These are phyloP conservation scores for Rhopalosiphum nymphaeae DNA, from an alignment of 2,888 invertebrate species.

Conservation along the genomic window DNA sequence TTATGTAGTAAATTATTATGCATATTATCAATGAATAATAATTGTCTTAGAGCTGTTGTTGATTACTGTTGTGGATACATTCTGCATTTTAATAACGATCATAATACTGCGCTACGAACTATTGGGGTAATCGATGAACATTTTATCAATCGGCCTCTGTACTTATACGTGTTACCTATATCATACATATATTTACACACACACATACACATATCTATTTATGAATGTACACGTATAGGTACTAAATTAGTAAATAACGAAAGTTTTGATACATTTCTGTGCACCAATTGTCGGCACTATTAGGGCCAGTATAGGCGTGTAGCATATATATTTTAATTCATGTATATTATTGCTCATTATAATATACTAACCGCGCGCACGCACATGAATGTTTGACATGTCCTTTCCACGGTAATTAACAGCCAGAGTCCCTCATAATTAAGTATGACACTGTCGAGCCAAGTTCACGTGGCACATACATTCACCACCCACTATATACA, in stretches of 20 bases:
- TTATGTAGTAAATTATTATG: background rate
- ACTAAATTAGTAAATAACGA: slow-evolving; percentile 3
- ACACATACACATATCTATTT: background rate
- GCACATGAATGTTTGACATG: slow-evolving; percentile 46
- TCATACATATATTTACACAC: background rate
- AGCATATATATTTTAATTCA: background rate
- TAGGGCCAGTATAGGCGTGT: background rate
- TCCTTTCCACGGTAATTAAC: slow-evolving; percentile 54
- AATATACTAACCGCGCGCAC: slow-evolving; percentile 16
- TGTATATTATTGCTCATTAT: background rate
- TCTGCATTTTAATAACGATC: background rate
- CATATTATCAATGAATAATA: background rate
- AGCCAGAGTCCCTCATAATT: slow-evolving; percentile 36
- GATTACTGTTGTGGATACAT: background rate
- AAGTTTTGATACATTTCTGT: slow-evolving; percentile 29
- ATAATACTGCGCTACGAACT: background rate
- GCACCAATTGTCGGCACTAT: background rate
- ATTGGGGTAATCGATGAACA: background rate
- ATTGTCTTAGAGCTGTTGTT: background rate
- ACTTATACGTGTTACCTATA: background rate
- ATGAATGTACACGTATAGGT: background rate
- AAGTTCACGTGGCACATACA: slow-evolving; percentile 7
- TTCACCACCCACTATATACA: background rate
- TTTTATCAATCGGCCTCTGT: background rate
- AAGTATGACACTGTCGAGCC: slow-evolving; percentile 33